phyloP scores from a whole-genome alignment of 1,140 invertebrate genomes.

The Aethina tumida region DNA sequence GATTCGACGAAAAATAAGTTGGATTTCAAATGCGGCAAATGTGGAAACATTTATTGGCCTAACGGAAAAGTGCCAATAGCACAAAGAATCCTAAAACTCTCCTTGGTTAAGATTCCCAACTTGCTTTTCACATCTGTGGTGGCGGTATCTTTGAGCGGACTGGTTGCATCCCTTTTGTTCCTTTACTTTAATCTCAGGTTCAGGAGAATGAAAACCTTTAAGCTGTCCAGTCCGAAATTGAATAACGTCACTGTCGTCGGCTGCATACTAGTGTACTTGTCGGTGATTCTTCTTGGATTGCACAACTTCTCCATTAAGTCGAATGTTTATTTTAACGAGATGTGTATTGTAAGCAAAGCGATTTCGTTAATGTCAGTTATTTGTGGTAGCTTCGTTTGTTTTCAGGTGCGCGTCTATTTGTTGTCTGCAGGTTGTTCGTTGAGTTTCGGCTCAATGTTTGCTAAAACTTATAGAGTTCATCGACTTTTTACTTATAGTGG shows the following conservation, averaged over 20 bases:
- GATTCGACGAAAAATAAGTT: slow-evolving; percentile 53
- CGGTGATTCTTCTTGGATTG: slow-evolving; percentile 82
- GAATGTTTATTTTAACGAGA: slow-evolving; percentile 59
- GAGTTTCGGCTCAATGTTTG: slow-evolving; percentile 83
- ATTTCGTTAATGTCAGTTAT: background rate
- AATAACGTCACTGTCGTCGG: slow-evolving; percentile 95
- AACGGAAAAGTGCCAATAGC: slow-evolving; percentile 68
- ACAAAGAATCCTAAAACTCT: slow-evolving; percentile 55
- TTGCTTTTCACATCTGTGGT: slow-evolving; percentile 60
- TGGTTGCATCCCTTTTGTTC: slow-evolving; percentile 67
- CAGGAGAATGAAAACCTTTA: slow-evolving; percentile 67
- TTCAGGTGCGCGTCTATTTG: slow-evolving; percentile 74
- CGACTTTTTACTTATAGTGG: slow-evolving; percentile 60
- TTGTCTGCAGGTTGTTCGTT: slow-evolving; percentile 80
- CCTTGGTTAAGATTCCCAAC: slow-evolving; percentile 64
- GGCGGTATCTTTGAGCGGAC: slow-evolving; percentile 61
- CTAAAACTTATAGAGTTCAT: slow-evolving; percentile 81
- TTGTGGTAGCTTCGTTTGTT: slow-evolving; percentile 23
- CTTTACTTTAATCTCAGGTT: slow-evolving; percentile 81
- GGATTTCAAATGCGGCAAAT: slow-evolving; percentile 61
- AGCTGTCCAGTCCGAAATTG: slow-evolving; percentile 86
- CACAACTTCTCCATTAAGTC: slow-evolving; percentile 66
- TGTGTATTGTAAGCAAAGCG: slow-evolving; percentile 68
- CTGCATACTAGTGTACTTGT: slow-evolving; percentile 86
- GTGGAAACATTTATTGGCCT: slow-evolving; percentile 61